Conservation (phyloP, 1,140 invertebrate genomes). For the Drosophila carrolli region DNA sequence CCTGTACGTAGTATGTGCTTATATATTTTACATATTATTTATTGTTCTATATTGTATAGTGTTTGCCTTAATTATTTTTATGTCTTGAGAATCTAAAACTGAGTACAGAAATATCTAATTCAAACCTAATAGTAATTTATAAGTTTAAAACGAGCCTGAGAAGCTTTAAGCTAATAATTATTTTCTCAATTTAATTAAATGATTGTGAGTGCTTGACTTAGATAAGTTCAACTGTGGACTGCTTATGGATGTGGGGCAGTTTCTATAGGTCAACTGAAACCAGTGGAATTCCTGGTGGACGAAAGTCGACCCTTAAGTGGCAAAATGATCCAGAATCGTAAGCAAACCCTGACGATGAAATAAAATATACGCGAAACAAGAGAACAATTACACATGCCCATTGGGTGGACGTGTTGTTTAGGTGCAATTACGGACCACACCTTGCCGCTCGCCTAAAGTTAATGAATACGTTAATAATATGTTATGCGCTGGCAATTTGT, state of each 20-base stretch:
- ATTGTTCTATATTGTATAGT: no score
- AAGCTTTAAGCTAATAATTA: no score
- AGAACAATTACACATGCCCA: conserved; percentile 42
- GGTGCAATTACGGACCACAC: conserved; percentile 57
- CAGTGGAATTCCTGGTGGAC: conserved; percentile 24
- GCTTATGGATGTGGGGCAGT: neutral
- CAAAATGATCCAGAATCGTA: conserved; percentile 43
- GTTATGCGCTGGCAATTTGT: conserved; percentile 33
- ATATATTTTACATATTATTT: no score
- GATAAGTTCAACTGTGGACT: conserved; percentile 3
- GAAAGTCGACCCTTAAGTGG: conserved; percentile 21
- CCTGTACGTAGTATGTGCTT: no score
- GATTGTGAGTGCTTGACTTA: neutral
- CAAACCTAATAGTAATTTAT: no score
- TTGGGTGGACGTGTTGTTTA: neutral
- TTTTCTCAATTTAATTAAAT: neutral
- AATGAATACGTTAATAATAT: conserved; percentile 61
- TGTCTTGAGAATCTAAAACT: no score
- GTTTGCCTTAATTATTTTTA: no score
- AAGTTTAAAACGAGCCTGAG: no score
- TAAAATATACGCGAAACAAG: conserved; percentile 43
- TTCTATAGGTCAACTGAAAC: conserved; percentile 15
- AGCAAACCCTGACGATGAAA: conserved; percentile 41
- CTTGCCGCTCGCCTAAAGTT: conserved; percentile 28
- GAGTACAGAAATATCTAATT: no score